Percentiles rank a stretch among this genome's conserved stretches.
phyloP scores from a whole-genome alignment of 2,113 vertebrate species.

The Menidia beryllina region DNA sequence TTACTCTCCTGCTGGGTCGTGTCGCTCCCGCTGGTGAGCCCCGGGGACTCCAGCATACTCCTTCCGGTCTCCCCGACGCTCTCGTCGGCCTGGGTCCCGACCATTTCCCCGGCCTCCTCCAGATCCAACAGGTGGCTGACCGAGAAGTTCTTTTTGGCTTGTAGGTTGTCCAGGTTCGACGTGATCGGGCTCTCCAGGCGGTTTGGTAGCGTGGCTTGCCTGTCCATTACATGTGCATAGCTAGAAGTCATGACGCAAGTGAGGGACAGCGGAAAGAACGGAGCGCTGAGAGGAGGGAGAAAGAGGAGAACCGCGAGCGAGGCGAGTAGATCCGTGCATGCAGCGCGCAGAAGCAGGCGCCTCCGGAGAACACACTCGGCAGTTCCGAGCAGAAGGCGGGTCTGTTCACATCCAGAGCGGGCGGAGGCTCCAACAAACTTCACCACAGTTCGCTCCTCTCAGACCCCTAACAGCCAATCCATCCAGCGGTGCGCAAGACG shows the following conservation, averaged over 20 bases:
- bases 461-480: constrained; percentile 49
- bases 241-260: constrained; percentile 91
- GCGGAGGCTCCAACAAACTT: constrained; percentile 9
- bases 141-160: constrained; percentile 99
- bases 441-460: constrained; percentile 28
- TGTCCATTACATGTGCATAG: constrained; percentile 96
- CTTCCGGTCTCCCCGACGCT: constrained; percentile 90
- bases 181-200: constrained; percentile 92
- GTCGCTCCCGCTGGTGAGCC: constrained; percentile 97
- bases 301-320: constrained; percentile 21
- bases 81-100: constrained; percentile 90
- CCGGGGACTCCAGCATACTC: constrained; percentile 94
- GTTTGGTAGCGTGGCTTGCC: constrained; percentile 87
- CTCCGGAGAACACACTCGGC: constrained; percentile 39
- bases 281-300: background rate
- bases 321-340: constrained; percentile 68
- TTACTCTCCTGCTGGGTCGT: constrained; percentile 98
- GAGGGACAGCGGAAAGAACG: constrained; percentile 44
- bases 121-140: constrained; percentile 99
- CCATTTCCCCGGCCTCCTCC: constrained; percentile 96
- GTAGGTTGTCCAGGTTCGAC: constrained; percentile 91
- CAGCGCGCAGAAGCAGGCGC: constrained; percentile 39
- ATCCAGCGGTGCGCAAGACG: constrained; percentile 41
- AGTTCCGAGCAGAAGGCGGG: constrained; percentile 36
- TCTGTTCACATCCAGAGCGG: constrained; percentile 55